A percentile compares a stretch with the other conserved stretches of the same genome.
Evolutionary conservation across 2,797 vertebrate species (phyloP).

Genomic region (Smutsia gigantea): DNA sequence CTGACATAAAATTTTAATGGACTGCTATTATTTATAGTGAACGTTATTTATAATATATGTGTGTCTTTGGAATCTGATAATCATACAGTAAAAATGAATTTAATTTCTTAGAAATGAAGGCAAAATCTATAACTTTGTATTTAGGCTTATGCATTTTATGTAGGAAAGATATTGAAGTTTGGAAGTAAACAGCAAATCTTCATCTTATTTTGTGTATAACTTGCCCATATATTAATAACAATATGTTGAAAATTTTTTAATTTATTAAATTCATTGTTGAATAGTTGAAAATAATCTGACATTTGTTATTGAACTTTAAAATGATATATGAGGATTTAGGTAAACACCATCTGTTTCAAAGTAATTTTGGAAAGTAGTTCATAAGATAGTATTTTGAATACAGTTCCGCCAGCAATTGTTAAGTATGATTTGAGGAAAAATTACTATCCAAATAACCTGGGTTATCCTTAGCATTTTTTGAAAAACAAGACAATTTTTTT

Average conservation of each 20-base stretch:
- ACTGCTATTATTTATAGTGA: neutral
- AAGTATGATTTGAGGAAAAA: constrained; percentile 68
- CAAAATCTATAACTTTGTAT: constrained; percentile 26
- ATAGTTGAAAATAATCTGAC: constrained; percentile 56
- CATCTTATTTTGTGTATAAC: neutral
- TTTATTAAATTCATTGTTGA: constrained; percentile 32
- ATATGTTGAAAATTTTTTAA: neutral
- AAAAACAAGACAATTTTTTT: constrained; percentile 46
- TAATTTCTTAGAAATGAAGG: constrained; percentile 50
- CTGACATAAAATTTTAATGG: neutral
- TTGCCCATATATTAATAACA: neutral
- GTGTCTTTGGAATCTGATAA: neutral
- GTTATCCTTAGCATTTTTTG: constrained; percentile 48
- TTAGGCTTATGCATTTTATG: constrained; percentile 20
- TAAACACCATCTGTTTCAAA: constrained; percentile 65
- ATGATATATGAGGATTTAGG: constrained; percentile 41
- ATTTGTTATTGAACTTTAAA: constrained; percentile 74
- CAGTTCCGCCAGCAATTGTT: constrained; percentile 11
- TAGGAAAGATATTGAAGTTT: neutral
- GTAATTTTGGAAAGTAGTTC: constrained; percentile 54
- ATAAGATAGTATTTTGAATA: constrained; percentile 68
- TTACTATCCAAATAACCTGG: constrained; percentile 56
- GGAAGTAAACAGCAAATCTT: constrained; percentile 42
- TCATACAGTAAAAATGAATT: neutral
- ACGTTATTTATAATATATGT: neutral